phyloP scores from a whole-genome alignment of 1,140 invertebrate genomes.

The Papilio xuthus region DNA sequence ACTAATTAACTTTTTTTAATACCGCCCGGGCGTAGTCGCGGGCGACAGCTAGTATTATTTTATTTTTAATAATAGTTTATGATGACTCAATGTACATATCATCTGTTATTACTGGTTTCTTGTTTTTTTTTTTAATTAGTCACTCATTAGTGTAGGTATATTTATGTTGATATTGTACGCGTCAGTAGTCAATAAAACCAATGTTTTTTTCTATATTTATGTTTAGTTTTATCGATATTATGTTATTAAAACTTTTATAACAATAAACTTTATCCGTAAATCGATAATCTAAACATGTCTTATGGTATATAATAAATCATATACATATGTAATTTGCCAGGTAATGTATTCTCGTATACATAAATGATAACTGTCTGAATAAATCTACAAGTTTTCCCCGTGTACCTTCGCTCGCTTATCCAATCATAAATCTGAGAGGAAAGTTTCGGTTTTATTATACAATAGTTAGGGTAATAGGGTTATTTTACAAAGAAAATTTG shows the following conservation, averaged over 20 bases:
- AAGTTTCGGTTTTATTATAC: slow-evolving; percentile 39
- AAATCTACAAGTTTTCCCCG: slow-evolving; percentile 23
- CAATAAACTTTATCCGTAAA: not conserved
- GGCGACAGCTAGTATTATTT: no score
- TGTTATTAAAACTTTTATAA: not conserved
- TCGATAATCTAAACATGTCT: not conserved
- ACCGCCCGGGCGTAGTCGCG: no score
- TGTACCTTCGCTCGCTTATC: slow-evolving; percentile 27
- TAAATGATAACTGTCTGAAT: slow-evolving; percentile 19
- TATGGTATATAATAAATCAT: not conserved
- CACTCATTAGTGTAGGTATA: not conserved
- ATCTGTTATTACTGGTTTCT: no score
- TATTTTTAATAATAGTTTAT: no score
- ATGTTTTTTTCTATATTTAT: not conserved
- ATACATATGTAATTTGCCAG: not conserved
- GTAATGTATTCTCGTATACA: slow-evolving; percentile 6
- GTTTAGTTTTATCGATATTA: not conserved
- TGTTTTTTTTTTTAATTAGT: not conserved
- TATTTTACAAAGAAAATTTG: not conserved
- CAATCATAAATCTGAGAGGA: slow-evolving; percentile 17
- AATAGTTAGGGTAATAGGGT: slow-evolving; percentile 4
- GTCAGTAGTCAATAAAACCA: not conserved
- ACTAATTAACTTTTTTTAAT: no score
- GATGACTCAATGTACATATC: no score
- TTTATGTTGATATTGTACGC: not conserved